phyloP scores from a whole-genome alignment of 2,113 vertebrate genomes.

The Struthidea cinerea region DNA sequence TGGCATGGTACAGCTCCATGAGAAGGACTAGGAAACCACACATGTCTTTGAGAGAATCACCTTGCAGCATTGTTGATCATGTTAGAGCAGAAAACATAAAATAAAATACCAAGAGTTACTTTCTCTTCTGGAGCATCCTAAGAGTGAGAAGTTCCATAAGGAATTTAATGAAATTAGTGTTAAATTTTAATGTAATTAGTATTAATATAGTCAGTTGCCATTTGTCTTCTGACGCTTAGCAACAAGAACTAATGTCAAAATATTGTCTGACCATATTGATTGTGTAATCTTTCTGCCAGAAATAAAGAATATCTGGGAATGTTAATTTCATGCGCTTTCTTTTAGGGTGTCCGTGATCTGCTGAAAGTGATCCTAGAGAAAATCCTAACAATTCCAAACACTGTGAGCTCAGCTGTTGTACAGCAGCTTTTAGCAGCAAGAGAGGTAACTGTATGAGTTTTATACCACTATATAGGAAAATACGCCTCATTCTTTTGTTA shows the following conservation, averaged over 20 bases:
- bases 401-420: slow-evolving; percentile 95
- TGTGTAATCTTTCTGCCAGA: background rate
- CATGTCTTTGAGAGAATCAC: background rate
- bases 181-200: background rate
- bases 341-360: slow-evolving; percentile 92
- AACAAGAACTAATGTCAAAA: background rate
- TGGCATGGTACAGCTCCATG: background rate
- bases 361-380: slow-evolving; percentile 95
- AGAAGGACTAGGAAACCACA: background rate
- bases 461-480: background rate
- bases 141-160: background rate
- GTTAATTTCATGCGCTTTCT: background rate
- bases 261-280: background rate
- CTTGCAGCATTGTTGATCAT: fast-evolving
- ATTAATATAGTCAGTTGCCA: background rate
- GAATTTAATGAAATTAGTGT: background rate
- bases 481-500: background rate
- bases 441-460: slow-evolving; percentile 80
- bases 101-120: background rate
- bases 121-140: background rate
- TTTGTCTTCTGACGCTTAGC: background rate
- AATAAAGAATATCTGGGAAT: background rate
- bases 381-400: slow-evolving; percentile 91
- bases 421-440: slow-evolving; percentile 91
- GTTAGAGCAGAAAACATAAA: background rate